These are phyloP conservation scores for Loriculus beryllinus DNA, from an alignment of 2,797 vertebrate species.

Conservation along the genomic window DNA sequence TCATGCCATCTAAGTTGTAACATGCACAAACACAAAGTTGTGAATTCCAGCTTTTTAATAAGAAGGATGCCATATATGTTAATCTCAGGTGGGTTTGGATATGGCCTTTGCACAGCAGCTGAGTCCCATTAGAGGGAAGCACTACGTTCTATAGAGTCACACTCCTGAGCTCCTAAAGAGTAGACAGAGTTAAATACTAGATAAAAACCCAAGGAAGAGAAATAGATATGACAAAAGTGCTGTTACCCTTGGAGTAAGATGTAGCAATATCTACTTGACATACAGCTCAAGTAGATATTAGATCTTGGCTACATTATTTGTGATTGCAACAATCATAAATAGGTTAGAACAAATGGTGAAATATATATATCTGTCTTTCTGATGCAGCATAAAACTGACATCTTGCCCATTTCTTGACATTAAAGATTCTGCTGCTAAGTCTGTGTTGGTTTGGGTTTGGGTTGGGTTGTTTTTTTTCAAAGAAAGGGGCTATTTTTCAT, in stretches of 20 bases:
- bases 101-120: background rate
- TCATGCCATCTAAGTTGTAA: background rate
- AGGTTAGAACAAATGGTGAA: constrained; percentile 36
- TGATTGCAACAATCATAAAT: constrained; percentile 67
- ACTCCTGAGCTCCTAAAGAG: background rate
- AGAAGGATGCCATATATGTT: background rate
- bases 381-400: constrained; percentile 62
- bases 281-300: constrained; percentile 10
- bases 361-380: constrained; percentile 59
- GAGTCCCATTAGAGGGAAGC: background rate
- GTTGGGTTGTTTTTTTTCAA: background rate
- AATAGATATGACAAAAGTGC: background rate
- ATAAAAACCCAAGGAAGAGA: background rate
- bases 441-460: background rate
- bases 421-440: constrained; percentile 23
- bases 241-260: background rate
- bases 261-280: background rate
- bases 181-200: background rate
- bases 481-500: constrained; percentile 25
- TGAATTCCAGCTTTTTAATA: background rate
- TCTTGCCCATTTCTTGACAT: constrained; percentile 43
- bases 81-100: background rate
- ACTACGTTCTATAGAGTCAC: accelerated
- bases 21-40: background rate
- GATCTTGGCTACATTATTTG: constrained; percentile 44